Conservation (phyloP, 2,888 invertebrate genomes). For the Rhopalosiphum nymphaeae region DNA sequence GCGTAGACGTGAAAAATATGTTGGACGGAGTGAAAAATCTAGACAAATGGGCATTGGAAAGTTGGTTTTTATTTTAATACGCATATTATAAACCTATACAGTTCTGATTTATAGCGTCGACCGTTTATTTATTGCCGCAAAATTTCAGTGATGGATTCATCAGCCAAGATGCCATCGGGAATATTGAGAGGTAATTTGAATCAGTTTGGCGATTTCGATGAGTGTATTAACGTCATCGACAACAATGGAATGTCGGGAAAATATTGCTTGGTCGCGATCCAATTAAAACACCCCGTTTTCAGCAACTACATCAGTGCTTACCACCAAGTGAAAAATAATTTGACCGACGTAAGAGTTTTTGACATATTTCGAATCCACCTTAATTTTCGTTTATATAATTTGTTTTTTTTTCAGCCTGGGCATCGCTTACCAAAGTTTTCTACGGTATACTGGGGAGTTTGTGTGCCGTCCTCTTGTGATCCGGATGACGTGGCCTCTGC, state of each 20-base stretch:
- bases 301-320: conserved; percentile 22
- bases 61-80: conserved; percentile 37
- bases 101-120: neutral
- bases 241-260: conserved; percentile 73
- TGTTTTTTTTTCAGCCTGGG: conserved; percentile 74
- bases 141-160: conserved; percentile 79
- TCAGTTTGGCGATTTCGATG: conserved; percentile 80
- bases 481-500: conserved; percentile 70
- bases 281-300: conserved; percentile 71
- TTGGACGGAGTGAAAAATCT: conserved; percentile 32
- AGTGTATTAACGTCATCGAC: conserved; percentile 73
- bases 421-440: conserved; percentile 79
- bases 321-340: conserved; percentile 45
- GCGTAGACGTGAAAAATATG: conserved; percentile 9
- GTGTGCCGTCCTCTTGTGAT: conserved; percentile 76
- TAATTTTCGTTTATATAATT: neutral
- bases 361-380: too few species aligned
- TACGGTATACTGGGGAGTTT: conserved; percentile 78
- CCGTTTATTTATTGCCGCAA: neutral
- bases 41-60: conserved; percentile 54
- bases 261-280: conserved; percentile 78
- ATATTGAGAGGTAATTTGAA: conserved; percentile 79
- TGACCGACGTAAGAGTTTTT: conserved; percentile 51
- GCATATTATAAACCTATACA: neutral
- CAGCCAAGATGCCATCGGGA: conserved; percentile 79